Base-by-base conservation (phyloP, 2,888 invertebrate species). In the Nephrotoma flavescens region DNA sequence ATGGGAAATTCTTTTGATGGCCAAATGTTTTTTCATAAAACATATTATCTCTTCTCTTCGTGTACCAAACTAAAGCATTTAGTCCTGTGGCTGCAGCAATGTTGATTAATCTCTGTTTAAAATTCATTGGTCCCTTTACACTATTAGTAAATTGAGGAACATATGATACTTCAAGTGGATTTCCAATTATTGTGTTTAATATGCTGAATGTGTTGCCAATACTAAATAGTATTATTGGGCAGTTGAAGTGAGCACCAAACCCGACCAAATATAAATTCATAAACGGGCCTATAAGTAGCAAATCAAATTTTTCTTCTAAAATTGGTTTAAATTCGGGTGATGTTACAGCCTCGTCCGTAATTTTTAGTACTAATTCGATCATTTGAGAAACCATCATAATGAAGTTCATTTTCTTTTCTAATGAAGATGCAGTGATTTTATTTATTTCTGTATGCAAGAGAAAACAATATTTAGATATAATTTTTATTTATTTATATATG, bases 241-340 rank as follows among this genome's bases (percentile, higher is more conserved):
- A 83, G 41, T 83, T 83, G 1, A 83, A 83, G 41, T 83, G 83
- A 1, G 83, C 83, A 9, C 83, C 83, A 41, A 83, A 42, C 41
- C 83, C 83, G 6, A 87, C 11, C n/a, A 57, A 19, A 41, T 84
- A 86, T n/a, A 85, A 45, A 83, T 87, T 87, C 19, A 87, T 42
- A 41, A 87, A 86, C 19, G 47, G 86, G 7, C 87, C 88, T 11
- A 87, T n/a, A 6, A 88, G 42, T 0, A 87, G 83, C 45, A 88
- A 87, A 86, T 88, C 88, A 87, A 88, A 88, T n/a, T 83, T 42
- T 52, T 87, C 87, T 45, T 87, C 86, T 19, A 84, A 15, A 87
- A n/a, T 19, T 44, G 42, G 41, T 86, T 83, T 84, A 86, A 86
- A 86, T 86, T 41, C 15, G 45, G 86, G 42, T 86, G 47, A 85